Conservation (phyloP, 2,888 invertebrate species). For the Ophonus ardosiacus region DNA sequence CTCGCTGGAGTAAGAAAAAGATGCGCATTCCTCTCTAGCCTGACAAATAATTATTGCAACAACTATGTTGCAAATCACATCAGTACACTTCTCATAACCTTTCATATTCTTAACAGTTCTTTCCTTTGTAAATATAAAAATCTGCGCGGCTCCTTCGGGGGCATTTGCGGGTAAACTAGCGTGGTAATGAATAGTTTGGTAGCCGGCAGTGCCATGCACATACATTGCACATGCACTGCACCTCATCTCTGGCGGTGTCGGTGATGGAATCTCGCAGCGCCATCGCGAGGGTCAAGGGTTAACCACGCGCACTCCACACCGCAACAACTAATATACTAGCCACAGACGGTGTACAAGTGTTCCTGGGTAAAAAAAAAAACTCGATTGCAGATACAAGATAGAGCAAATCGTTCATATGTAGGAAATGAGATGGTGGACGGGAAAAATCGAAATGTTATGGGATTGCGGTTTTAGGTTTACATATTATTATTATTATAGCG, state of each 20-base stretch:
- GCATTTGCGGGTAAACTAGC: conserved; percentile 27
- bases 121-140: background rate
- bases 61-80: background rate
- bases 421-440: too few relatives aligned
- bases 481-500: too few relatives aligned
- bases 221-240: background rate
- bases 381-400: too few relatives aligned
- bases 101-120: background rate
- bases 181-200: conserved; percentile 55
- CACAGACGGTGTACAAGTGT: background rate
- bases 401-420: too few relatives aligned
- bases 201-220: conserved; percentile 5
- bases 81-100: background rate
- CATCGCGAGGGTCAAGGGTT: conserved; percentile 7
- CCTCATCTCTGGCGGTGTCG: background rate
- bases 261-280: conserved; percentile 39
- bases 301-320: conserved; percentile 32
- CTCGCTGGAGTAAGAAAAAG: too few relatives aligned
- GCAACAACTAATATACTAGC: background rate
- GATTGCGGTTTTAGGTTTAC: too few relatives aligned
- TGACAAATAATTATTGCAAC: background rate
- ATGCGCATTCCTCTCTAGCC: too few relatives aligned
- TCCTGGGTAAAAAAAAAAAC: background rate
- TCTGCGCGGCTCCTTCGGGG: conserved; percentile 8
- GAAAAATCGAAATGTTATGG: too few relatives aligned